A percentile compares a stretch with the other conserved stretches of the same genome.
phyloP scores from a whole-genome alignment of 2,113 vertebrate genomes.

The Trichomycterus rosablanca region DNA sequence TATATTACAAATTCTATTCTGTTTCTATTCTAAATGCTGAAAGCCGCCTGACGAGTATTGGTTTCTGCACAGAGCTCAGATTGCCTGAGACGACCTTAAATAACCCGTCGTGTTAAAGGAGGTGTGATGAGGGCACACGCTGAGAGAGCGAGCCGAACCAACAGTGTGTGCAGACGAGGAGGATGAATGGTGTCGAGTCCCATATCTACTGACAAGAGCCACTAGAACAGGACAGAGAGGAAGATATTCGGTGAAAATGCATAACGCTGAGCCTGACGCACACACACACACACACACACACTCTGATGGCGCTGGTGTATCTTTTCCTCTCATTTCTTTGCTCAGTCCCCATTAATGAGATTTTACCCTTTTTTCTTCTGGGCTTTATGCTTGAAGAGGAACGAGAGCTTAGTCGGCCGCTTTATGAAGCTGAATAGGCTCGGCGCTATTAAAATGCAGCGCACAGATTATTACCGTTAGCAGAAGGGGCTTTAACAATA shows the following conservation, averaged over 20 bases:
- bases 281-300: too few species aligned
- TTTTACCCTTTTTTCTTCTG: neutral
- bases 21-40: too few species aligned
- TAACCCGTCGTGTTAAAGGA: too few species aligned
- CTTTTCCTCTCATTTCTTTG: neutral
- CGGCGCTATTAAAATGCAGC: constrained; percentile 12
- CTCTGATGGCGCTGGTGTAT: constrained; percentile 5
- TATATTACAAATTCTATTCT: too few species aligned
- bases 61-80: too few species aligned
- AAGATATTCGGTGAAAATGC: constrained; percentile 17
- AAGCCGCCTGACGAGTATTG: too few species aligned
- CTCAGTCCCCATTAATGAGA: neutral
- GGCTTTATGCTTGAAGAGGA: neutral
- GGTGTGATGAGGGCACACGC: too few species aligned
- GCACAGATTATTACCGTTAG: neutral
- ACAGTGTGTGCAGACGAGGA: neutral
- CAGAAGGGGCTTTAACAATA: constrained; percentile 6
- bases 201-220: constrained; percentile 30
- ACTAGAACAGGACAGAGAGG: constrained; percentile 20
- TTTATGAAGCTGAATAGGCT: constrained; percentile 13
- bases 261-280: constrained; percentile 7
- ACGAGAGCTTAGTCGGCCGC: constrained; percentile 7
- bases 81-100: too few species aligned
- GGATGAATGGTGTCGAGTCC: neutral
- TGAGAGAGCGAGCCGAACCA: neutral